phyloP scores from a whole-genome alignment of 2,113 vertebrate species.

The Mohoua ochrocephala region DNA sequence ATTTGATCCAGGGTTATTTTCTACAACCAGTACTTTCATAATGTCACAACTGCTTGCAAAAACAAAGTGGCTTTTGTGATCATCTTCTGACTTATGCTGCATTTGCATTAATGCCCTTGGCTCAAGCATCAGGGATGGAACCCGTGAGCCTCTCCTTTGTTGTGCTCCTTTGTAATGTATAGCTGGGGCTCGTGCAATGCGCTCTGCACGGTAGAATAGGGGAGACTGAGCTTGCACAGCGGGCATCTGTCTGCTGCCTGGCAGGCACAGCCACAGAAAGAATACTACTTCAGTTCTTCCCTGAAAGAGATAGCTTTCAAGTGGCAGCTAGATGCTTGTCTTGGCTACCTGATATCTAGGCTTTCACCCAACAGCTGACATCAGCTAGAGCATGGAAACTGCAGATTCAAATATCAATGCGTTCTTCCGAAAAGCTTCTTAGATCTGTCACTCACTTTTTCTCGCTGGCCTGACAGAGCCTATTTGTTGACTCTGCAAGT shows the following conservation, averaged over 20 bases:
- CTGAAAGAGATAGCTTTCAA: conserved; percentile 58
- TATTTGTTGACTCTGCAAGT: conserved; percentile 1
- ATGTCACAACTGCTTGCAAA: neutral
- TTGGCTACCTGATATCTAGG: conserved; percentile 59
- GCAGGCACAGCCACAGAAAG: conserved; percentile 10
- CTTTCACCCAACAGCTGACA: conserved; percentile 35
- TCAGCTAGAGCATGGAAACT: conserved; percentile 39
- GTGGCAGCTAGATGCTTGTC: conserved; percentile 55
- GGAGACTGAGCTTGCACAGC: conserved; percentile 14
- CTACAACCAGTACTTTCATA: neutral
- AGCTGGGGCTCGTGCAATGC: neutral
- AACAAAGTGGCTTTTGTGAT: neutral
- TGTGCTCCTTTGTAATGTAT: conserved; percentile 6
- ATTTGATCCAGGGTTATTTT: neutral
- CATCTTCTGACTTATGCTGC: neutral
- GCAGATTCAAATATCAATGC: conserved; percentile 40
- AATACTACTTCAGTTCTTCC: conserved; percentile 47
- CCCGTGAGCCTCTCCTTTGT: neutral
- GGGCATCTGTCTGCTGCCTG: conserved; percentile 38
- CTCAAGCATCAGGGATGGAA: neutral
- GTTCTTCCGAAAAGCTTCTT: conserved; percentile 3
- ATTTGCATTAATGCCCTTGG: neutral
- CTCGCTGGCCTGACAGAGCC: neutral
- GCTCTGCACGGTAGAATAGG: neutral
- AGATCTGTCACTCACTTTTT: conserved; percentile 52